A percentile compares a stretch with the other conserved stretches of the same genome.
Evolutionary conservation across 2,888 invertebrate species (phyloP).

Genomic region (Agrotis segetum): DNA sequence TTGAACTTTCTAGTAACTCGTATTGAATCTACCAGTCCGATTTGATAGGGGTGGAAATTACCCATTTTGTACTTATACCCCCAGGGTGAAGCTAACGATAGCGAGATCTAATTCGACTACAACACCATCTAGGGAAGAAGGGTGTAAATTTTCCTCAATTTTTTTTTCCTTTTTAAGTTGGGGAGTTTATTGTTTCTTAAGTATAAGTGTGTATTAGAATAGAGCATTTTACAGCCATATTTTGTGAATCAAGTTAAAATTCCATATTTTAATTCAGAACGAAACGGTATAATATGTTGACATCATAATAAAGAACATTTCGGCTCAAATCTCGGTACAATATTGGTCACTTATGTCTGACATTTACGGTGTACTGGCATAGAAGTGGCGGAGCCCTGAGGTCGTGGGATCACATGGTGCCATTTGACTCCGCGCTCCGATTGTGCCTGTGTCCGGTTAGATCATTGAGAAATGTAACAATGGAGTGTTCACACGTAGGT

Average conservation of each 20-base stretch:
- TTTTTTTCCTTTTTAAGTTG: too few species aligned
- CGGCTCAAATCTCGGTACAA: conserved; percentile 8
- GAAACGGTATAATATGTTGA: neutral
- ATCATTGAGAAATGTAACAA: conserved; percentile 1
- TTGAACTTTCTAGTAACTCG: too few species aligned
- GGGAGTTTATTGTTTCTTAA: too few species aligned
- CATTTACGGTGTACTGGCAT: conserved; percentile 51
- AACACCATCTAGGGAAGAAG: neutral
- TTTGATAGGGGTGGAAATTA: too few species aligned
- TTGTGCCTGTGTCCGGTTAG: conserved; percentile 50
- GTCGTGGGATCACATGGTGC: conserved; percentile 66
- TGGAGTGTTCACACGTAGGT: conserved; percentile 27
- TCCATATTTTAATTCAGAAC: neutral
- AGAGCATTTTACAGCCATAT: neutral
- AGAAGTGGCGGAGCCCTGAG: conserved; percentile 48
- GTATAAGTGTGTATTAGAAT: too few species aligned
- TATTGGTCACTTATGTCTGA: conserved; percentile 56
- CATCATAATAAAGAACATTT: conserved; percentile 23
- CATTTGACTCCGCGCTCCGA: conserved; percentile 58
- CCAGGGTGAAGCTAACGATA: neutral
- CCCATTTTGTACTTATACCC: neutral
- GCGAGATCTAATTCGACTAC: neutral
- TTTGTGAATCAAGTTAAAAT: neutral
- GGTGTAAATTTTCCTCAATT: neutral
- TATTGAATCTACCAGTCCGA: too few species aligned